These are phyloP conservation scores for Paracentrotus lividus DNA, from an alignment of 53 echinoderm and acorn worm species.

Conservation along the genomic window DNA sequence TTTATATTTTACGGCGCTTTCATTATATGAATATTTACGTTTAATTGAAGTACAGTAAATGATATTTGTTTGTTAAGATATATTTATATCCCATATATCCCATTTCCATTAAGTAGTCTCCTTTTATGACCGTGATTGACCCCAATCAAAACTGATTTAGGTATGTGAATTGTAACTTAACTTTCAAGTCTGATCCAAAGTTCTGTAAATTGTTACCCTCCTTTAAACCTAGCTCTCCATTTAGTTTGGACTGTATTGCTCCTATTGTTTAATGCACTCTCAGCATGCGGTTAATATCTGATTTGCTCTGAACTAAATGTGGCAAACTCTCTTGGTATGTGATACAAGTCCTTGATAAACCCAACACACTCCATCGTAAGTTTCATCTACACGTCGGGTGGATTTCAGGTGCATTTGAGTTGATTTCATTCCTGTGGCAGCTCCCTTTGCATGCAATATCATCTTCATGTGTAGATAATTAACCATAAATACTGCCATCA, in stretches of 20 bases:
- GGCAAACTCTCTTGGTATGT: constrained; percentile 44
- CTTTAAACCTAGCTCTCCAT: background rate
- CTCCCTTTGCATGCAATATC: background rate
- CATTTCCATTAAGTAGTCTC: too few species aligned
- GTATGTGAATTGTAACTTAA: background rate
- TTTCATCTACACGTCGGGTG: constrained; percentile 28
- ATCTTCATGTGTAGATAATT: background rate
- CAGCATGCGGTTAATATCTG: constrained; percentile 36
- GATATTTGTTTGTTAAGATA: background rate
- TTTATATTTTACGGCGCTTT: too few species aligned
- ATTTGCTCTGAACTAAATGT: background rate
- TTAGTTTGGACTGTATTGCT: background rate
- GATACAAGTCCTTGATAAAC: background rate
- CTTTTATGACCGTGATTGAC: background rate
- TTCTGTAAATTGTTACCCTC: background rate
- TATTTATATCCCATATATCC: background rate
- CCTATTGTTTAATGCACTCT: constrained; percentile 1
- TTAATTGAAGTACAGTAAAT: background rate
- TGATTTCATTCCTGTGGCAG: constrained; percentile 9
- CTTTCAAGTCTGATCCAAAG: background rate
- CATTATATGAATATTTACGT: too few species aligned
- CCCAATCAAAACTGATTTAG: constrained; percentile 1
- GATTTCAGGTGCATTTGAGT: constrained; percentile 44
- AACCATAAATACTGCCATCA: background rate
- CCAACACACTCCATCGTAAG: background rate